Conservation (phyloP, 1,140 invertebrate species). For the Lepidurus arcticus region DNA sequence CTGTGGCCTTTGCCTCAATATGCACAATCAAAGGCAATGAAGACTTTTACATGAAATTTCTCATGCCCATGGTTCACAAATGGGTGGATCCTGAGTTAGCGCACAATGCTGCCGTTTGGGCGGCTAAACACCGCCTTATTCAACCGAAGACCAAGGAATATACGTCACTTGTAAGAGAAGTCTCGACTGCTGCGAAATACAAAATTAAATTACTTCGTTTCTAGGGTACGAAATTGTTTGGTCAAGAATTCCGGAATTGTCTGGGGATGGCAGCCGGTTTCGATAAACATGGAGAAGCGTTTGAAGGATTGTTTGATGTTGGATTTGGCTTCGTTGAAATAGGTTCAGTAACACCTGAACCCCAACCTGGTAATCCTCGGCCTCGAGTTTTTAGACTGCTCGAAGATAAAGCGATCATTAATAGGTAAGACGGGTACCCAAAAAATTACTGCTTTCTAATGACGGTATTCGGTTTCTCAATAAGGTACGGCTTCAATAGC, state of each 20-base stretch:
- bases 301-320: slow-evolving; percentile 69
- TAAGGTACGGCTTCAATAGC: slow-evolving; percentile 93
- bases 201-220: slow-evolving; percentile 33
- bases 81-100: slow-evolving; percentile 66
- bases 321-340: slow-evolving; percentile 97
- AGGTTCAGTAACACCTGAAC: slow-evolving; percentile 87
- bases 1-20: slow-evolving; percentile 54
- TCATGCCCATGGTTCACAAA: slow-evolving; percentile 62
- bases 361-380: slow-evolving; percentile 85
- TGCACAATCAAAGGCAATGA: slow-evolving; percentile 65
- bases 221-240: slow-evolving; percentile 64
- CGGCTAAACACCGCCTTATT: slow-evolving; percentile 64
- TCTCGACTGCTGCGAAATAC: background rate
- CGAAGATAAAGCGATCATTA: slow-evolving; percentile 86
- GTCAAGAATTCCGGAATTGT: slow-evolving; percentile 72
- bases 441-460: slow-evolving; percentile 23
- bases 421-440: slow-evolving; percentile 53
- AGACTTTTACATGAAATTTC: slow-evolving; percentile 64
- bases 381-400: slow-evolving; percentile 83
- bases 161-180: slow-evolving; percentile 50
- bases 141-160: slow-evolving; percentile 52
- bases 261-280: slow-evolving; percentile 96
- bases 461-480: slow-evolving; percentile 41
- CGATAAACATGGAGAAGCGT: slow-evolving; percentile 92
- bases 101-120: slow-evolving; percentile 66